Evolutionary conservation across 2,797 vertebrate genomes (phyloP), one percentile per base, ranked within the genome.

Genomic region (Ceyx erithaca): DNA sequence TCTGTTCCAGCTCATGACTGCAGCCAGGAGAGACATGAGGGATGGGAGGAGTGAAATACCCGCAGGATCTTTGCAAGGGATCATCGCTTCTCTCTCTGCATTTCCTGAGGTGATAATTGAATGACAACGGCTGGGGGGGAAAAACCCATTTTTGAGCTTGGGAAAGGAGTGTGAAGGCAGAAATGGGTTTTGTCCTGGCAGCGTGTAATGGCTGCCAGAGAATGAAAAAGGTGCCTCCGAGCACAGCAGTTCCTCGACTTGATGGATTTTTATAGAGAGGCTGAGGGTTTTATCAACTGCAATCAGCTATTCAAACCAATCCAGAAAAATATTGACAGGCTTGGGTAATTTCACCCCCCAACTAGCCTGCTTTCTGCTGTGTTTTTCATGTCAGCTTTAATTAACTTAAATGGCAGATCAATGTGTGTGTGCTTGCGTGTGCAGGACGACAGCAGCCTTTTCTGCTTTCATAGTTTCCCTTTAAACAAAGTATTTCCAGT

Each of bases 51-150:
- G 87, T 28, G 92, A 90, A 85, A 78, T 33, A 87, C 92, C 9
- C 9, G 80, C 93, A 94, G 94, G 94, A 89, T 20, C 62, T 59
- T 96, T 96, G 95, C 90, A 86, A 95, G 95, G 96, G 96, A 96
- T 95, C 97, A 97, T 97, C 97, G 95, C 94, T 97, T 96, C 93
- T 72, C 96, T 95, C 97, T 91, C 61, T 93, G 96, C 97, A 94
- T 98, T 97, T 98, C 97, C 97, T 91, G 89, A 97, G 97, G 97
- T 97, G 97, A 97, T 98, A 97, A 98, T 41, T 97, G 96, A 98
- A 97, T 97, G 98, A 96, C 97, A 97, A 95, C 64, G 96, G 97
- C 97, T 97, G 90, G 79, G 97, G 96, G 97, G 96, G 96, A 96
- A 96, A 97, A 98, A 98, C 96, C 96, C 96, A 97, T 97, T 98